phyloP scores from a whole-genome alignment of 2,113 vertebrate species.

The Epinephelus lanceolatus region DNA sequence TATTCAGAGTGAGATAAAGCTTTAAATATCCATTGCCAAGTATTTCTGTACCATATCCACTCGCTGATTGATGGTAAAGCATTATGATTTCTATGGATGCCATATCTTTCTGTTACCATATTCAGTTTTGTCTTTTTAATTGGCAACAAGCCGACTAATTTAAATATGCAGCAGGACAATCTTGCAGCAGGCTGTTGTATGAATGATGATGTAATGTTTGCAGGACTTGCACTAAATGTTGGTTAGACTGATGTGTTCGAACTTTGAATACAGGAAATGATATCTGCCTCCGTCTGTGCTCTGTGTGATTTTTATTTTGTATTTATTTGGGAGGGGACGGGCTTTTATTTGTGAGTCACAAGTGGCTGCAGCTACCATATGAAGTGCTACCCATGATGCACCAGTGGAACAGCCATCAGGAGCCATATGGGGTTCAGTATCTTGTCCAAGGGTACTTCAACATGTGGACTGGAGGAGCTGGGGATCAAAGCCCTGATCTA shows the following conservation, averaged over 20 bases:
- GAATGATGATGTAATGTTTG: constrained; percentile 57
- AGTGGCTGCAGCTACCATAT: too few relatives aligned
- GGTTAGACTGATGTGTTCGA: constrained; percentile 20
- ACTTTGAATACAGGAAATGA: constrained; percentile 51
- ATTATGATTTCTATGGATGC: constrained; percentile 1
- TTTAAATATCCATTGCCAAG: constrained; percentile 26
- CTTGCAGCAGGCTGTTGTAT: constrained; percentile 11
- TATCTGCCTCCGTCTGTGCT: constrained; percentile 15
- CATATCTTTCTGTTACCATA: neutral
- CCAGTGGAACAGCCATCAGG: too few relatives aligned
- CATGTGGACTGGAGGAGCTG: too few relatives aligned
- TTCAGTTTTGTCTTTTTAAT: neutral
- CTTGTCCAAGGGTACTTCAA: too few relatives aligned
- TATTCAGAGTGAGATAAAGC: neutral
- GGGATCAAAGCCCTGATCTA: too few relatives aligned
- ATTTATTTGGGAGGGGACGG: neutral
- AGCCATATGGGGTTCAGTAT: too few relatives aligned
- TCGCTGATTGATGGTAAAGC: neutral
- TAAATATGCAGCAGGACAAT: constrained; percentile 55
- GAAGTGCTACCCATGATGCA: too few relatives aligned
- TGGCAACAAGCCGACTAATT: neutral
- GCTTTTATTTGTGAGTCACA: constrained; percentile 15
- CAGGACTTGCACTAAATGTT: constrained; percentile 71
- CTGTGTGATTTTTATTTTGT: neutral
- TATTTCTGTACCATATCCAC: constrained; percentile 20